These are phyloP conservation scores for Geophilus truncorum DNA, from an alignment of 2,888 invertebrate species.

Conservation along the genomic window DNA sequence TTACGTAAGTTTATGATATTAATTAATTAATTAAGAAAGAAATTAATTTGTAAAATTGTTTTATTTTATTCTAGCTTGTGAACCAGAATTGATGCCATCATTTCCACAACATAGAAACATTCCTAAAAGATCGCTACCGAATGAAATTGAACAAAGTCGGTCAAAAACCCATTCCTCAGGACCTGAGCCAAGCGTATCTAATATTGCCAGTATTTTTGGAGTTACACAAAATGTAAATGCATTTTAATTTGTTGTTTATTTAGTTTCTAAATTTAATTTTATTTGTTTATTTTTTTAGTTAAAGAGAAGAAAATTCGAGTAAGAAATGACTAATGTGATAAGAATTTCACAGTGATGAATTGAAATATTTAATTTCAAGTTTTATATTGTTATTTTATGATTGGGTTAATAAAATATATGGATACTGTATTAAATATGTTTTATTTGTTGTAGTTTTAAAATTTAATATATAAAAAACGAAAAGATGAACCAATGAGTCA, in stretches of 20 bases:
- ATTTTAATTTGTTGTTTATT: background rate
- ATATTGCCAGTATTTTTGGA: background rate
- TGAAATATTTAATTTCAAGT: no score
- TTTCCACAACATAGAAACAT: constrained; percentile 94
- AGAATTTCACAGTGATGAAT: no score
- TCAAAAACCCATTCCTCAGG: background rate
- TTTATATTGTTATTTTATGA: no score
- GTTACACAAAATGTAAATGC: background rate
- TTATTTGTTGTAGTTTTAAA: no score
- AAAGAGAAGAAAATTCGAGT: constrained; percentile 27
- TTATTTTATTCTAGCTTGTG: constrained; percentile 64
- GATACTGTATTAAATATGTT: no score
- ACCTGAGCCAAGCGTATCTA: background rate
- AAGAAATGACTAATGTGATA: no score
- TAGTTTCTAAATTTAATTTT: background rate
- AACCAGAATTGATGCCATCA: constrained; percentile 95
- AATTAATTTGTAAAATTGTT: no score
- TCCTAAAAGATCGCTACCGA: background rate
- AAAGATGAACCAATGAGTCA: no score
- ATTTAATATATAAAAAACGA: no score
- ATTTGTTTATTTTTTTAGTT: background rate
- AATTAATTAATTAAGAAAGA: no score
- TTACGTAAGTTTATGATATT: constrained; percentile 66
- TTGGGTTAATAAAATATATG: no score
- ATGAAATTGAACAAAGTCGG: background rate